Percentiles rank a stretch among this genome's conserved stretches.
phyloP scores from a whole-genome alignment of 2,797 vertebrate genomes.

The Chiroxiphia lanceolata region DNA sequence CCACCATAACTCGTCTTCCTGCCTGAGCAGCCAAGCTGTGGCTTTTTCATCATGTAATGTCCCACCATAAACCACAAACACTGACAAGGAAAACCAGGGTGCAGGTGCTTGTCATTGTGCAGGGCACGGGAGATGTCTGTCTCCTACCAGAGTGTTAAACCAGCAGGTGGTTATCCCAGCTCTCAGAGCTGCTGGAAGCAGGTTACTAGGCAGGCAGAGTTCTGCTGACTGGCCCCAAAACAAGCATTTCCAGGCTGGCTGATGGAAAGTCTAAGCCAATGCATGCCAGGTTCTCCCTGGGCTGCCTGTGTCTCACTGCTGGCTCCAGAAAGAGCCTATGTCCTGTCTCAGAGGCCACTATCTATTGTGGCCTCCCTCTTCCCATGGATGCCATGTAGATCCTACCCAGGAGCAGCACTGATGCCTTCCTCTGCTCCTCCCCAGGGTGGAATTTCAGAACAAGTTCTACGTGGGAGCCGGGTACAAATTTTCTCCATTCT shows the following conservation, averaged over 20 bases:
- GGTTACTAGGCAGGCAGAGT: not conserved
- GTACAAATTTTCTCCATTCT: slow-evolving; percentile 80
- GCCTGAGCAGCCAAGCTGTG: not conserved
- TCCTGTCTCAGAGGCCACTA: not conserved
- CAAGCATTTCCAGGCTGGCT: not conserved
- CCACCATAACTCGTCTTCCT: not conserved
- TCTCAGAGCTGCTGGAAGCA: not conserved
- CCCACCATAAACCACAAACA: not conserved
- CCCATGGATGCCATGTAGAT: fast-evolving
- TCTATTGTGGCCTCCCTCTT: not conserved
- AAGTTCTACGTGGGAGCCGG: slow-evolving; percentile 81
- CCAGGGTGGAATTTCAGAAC: slow-evolving; percentile 85
- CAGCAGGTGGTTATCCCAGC: not conserved
- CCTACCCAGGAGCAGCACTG: not conserved
- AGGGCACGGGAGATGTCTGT: not conserved
- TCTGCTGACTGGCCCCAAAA: not conserved
- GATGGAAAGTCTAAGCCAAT: not conserved
- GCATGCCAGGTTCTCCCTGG: fast-evolving
- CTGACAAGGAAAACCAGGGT: not conserved
- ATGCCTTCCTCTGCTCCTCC: not conserved
- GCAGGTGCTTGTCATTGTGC: not conserved
- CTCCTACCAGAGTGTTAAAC: not conserved
- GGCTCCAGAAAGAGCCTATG: not conserved
- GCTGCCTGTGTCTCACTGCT: not conserved
- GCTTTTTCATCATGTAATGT: fast-evolving